Base-by-base conservation (phyloP, 2,888 invertebrate species). In the Drosophila falleni region DNA sequence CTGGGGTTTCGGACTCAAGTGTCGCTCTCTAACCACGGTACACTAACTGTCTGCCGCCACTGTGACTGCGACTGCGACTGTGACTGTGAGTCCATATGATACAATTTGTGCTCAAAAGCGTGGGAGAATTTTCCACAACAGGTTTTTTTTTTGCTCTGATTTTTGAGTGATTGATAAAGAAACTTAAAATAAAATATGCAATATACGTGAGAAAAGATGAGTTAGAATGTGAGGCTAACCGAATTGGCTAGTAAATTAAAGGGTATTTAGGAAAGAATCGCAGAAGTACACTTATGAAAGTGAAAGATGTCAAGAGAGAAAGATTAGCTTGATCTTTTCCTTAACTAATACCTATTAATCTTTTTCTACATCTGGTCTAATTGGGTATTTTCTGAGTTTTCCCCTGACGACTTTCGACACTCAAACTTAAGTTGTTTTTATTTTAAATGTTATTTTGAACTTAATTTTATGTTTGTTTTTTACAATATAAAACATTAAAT, bases 1-100 rank as follows among this genome's bases (percentile, higher is more conserved):
- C 86, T 81, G 88, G 88, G 88, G 86, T 87, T 87, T 59, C 46
- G 23, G 49, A 64, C 70, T 78, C 61, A 70, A 85, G 79, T 81
- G 74, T 77, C 71, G 79, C 77, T 65, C 58, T 46, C 55, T 55
- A 55, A 50, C 39, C 49, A 56, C 62, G 23, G 37, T 15, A 42
- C 47, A 62, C 35, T 41, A 64, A 51, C 51, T 15, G 6, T 42
- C 56, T 39, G 46, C 53, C 51, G 46, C 35, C 16, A 53, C 33
- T 44, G 63, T 50, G 42, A 29, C 39, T 41, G 44, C 35, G 55
- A 50, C 33, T 44, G 63, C 42, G 42, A 29, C 39, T 41, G 44
- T 41, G 55, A 50, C 29, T 1, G 3, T 29, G 47, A 15, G 31
- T 49, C 31, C 39, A 16, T 39, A 19, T 35, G 60, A 6, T 23